Percentiles rank a stretch among this genome's conserved stretches.
Evolutionary conservation across 2,797 vertebrate species (phyloP).

Genomic region (Ctenopoma multispine): DNA sequence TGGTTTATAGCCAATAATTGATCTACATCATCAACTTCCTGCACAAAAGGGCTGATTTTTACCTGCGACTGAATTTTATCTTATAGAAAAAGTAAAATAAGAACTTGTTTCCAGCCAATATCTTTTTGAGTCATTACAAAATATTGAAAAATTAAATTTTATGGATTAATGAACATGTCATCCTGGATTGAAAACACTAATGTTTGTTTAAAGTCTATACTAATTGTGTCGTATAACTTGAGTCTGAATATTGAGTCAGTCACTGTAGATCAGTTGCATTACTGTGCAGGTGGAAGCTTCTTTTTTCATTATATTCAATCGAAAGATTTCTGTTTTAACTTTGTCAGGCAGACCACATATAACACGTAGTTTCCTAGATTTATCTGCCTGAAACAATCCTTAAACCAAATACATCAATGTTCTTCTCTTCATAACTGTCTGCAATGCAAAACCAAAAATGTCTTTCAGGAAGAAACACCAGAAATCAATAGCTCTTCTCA

Average conservation of each 20-base stretch:
- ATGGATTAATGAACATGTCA: not conserved
- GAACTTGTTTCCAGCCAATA: not conserved
- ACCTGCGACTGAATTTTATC: slow-evolving; percentile 13
- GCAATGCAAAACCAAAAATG: not conserved
- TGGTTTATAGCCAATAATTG: slow-evolving; percentile 16
- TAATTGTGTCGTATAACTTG: not conserved
- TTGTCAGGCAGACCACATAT: not conserved
- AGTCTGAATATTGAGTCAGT: not conserved
- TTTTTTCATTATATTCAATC: not conserved
- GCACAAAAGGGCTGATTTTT: not conserved
- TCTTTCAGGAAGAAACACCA: not conserved
- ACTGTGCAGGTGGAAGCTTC: not conserved
- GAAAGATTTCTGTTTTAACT: not conserved
- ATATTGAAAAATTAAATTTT: not conserved
- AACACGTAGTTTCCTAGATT: not conserved
- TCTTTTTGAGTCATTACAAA: not conserved
- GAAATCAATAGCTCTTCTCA: not conserved
- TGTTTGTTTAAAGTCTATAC: not conserved
- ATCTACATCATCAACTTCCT: slow-evolving; percentile 24
- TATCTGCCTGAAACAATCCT: not conserved
- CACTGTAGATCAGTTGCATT: not conserved
- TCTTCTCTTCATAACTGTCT: not conserved
- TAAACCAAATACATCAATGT: not conserved
- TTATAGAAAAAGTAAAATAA: not conserved
- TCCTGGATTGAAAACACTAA: not conserved